These are phyloP conservation scores for Neopelma chrysocephalum DNA, from an alignment of 2,797 vertebrate species.

Conservation along the genomic window DNA sequence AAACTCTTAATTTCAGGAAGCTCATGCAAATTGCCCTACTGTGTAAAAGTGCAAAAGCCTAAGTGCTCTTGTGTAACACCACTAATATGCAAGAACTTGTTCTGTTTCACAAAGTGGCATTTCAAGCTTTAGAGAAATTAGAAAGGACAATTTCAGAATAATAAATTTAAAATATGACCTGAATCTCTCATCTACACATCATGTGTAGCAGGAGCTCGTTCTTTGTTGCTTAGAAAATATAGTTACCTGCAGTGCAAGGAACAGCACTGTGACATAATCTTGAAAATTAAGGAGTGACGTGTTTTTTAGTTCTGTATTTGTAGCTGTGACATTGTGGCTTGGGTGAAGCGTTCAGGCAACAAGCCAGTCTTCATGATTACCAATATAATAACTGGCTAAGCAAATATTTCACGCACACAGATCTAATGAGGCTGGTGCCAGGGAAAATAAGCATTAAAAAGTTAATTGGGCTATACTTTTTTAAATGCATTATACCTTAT, in stretches of 20 bases:
- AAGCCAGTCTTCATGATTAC: slow-evolving; percentile 32
- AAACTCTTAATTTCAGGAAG: not conserved
- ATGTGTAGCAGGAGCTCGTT: not conserved
- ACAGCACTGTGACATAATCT: not conserved
- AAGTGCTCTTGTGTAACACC: not conserved
- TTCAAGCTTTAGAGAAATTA: not conserved
- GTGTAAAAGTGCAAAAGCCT: not conserved
- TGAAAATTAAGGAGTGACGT: slow-evolving; percentile 18
- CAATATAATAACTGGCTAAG: slow-evolving; percentile 31
- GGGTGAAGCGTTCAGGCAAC: slow-evolving; percentile 59
- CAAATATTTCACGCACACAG: slow-evolving; percentile 9
- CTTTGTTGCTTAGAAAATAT: not conserved
- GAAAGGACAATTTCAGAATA: not conserved
- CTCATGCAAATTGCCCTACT: not conserved
- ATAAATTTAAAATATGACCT: not conserved
- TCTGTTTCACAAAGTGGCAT: not conserved
- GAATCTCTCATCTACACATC: not conserved
- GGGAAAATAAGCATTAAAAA: slow-evolving; percentile 25
- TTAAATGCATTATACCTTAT: not conserved
- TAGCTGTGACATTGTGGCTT: slow-evolving; percentile 5
- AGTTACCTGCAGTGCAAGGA: not conserved
- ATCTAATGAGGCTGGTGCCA: slow-evolving; percentile 1
- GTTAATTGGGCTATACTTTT: slow-evolving; percentile 46
- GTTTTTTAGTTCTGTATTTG: slow-evolving; percentile 20
- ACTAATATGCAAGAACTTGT: not conserved